Conservation (phyloP, 2,797 vertebrate genomes). For the Anomalospiza imberbis region DNA sequence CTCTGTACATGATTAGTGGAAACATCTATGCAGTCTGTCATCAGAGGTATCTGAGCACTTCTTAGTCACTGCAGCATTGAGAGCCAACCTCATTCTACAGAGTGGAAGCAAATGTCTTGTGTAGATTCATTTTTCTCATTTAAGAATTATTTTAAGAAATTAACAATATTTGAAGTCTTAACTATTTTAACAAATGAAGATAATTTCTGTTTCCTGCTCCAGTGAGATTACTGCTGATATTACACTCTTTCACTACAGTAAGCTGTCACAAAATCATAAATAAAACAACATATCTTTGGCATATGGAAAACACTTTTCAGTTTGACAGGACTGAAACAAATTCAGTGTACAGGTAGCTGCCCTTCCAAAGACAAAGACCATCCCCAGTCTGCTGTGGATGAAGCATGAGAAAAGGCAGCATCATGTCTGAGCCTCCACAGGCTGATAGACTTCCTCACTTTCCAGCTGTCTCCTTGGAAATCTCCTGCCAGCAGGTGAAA, state of each 20-base stretch:
- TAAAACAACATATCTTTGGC: not conserved
- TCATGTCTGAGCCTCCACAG: not conserved
- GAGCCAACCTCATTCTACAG: not conserved
- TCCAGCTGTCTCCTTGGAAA: not conserved
- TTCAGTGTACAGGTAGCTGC: not conserved
- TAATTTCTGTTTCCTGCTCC: not conserved
- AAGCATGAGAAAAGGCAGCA: not conserved
- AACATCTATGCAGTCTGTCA: not conserved
- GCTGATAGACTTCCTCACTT: not conserved
- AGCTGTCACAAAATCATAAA: not conserved
- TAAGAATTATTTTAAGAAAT: not conserved
- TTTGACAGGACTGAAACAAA: not conserved
- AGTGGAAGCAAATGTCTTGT: not conserved
- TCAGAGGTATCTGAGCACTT: not conserved
- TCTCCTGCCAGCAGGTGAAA: not conserved
- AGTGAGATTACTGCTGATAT: not conserved
- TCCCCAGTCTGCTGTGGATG: not conserved
- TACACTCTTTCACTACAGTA: not conserved
- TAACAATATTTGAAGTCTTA: not conserved
- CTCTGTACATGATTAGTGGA: not conserved
- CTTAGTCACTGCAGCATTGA: not conserved
- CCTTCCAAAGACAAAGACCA: not conserved
- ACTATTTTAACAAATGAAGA: not conserved
- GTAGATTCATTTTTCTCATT: not conserved
- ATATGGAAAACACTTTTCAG: not conserved